These are phyloP conservation scores for Echinometra lucunter DNA, from an alignment of 53 echinoderm and acorn worm genomes.

Conservation along the genomic window DNA sequence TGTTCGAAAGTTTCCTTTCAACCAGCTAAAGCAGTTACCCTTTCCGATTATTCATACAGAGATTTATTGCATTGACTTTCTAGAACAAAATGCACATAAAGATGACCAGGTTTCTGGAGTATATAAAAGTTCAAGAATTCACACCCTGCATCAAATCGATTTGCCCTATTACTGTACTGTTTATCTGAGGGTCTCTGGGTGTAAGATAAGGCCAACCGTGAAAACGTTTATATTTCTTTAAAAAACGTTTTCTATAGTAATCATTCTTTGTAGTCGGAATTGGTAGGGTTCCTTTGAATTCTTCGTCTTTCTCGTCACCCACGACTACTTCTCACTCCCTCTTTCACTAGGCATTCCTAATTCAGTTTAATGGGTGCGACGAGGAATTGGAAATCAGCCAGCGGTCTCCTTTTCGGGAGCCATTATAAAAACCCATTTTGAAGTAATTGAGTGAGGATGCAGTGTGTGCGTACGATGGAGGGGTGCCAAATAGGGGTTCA, in stretches of 20 bases:
- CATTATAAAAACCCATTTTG: background rate
- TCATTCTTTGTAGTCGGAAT: too few relatives aligned
- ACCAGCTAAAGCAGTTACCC: too few relatives aligned
- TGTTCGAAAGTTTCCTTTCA: too few relatives aligned
- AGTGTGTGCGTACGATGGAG: background rate
- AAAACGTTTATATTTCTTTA: background rate
- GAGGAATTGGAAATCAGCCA: constrained; percentile 28
- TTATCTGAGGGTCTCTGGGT: background rate
- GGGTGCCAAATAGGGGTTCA: background rate
- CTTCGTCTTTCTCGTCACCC: background rate
- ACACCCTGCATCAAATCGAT: background rate
- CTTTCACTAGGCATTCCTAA: background rate
- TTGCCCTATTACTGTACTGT: background rate
- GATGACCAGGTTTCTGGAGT: background rate
- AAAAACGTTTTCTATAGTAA: too few relatives aligned
- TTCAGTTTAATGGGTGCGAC: background rate
- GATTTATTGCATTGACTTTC: too few relatives aligned
- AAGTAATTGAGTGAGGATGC: constrained; percentile 4
- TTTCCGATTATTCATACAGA: too few relatives aligned
- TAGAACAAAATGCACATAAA: too few relatives aligned
- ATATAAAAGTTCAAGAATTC: background rate
- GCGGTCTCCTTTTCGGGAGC: constrained; percentile 2
- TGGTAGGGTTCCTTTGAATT: too few relatives aligned
- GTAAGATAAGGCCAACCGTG: background rate
- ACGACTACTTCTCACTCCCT: background rate